Conservation (phyloP, 2,113 vertebrate genomes). For the Phylloscopus trochilus region DNA sequence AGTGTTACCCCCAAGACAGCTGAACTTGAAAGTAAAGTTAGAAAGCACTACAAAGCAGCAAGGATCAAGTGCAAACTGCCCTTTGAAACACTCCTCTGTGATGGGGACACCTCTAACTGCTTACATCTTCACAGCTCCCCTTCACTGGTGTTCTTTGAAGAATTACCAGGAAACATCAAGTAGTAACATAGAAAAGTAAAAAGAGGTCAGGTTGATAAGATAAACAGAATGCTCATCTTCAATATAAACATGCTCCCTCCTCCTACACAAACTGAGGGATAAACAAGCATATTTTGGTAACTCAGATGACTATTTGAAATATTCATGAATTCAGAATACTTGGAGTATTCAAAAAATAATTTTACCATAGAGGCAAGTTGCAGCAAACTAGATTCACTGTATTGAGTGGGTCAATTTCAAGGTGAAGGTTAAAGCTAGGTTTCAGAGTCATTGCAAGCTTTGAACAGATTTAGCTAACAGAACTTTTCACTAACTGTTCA, state of each 20-base stretch:
- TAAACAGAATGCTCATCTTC: background rate
- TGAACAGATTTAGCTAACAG: background rate
- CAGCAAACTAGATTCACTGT: background rate
- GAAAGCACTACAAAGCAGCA: background rate
- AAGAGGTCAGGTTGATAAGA: background rate
- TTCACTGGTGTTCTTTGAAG: background rate
- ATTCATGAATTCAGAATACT: rapidly evolving
- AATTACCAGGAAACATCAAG: background rate
- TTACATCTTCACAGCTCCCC: background rate
- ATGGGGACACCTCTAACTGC: background rate
- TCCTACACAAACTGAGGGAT: background rate
- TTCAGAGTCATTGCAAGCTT: background rate
- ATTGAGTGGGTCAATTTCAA: background rate
- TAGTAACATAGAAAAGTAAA: background rate
- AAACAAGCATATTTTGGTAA: background rate
- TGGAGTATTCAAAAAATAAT: background rate
- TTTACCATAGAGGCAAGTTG: background rate
- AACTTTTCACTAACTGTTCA: background rate
- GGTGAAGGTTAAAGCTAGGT: background rate
- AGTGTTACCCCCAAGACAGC: background rate
- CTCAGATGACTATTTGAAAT: background rate
- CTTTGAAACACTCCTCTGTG: background rate
- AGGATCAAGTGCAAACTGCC: background rate
- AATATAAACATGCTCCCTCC: background rate
- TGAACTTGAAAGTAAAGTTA: background rate